Conservation (phyloP, 2,113 vertebrate genomes). For the Tiliqua scincoides region DNA sequence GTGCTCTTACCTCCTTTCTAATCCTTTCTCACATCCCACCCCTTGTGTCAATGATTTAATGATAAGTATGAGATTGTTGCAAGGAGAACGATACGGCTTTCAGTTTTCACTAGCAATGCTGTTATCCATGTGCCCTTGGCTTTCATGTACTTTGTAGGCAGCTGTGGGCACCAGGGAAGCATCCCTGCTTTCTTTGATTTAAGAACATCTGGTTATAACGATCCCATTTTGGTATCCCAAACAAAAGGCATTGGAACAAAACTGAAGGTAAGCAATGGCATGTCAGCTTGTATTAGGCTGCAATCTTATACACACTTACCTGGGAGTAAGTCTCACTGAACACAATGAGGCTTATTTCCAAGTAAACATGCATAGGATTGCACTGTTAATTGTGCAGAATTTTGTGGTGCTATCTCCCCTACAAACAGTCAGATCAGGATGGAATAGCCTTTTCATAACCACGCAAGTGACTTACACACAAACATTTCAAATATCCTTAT, state of each 20-base stretch:
- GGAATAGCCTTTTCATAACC: background rate
- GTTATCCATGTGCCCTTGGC: background rate
- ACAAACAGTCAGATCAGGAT: background rate
- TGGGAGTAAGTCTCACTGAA: too few relatives aligned
- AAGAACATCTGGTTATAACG: constrained; percentile 83
- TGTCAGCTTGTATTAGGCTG: background rate
- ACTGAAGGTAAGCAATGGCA: constrained; percentile 78
- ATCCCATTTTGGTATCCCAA: constrained; percentile 87
- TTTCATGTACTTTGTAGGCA: constrained; percentile 69
- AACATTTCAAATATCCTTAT: background rate
- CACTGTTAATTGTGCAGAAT: background rate
- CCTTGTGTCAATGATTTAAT: too few relatives aligned
- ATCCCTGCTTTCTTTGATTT: constrained; percentile 85
- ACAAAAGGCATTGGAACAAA: constrained; percentile 88
- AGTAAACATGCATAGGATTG: too few relatives aligned
- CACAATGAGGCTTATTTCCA: too few relatives aligned
- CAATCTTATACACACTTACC: too few relatives aligned
- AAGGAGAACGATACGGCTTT: background rate
- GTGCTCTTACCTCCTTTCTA: background rate
- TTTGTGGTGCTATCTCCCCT: too few relatives aligned
- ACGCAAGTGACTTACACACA: background rate
- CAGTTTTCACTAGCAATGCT: background rate
- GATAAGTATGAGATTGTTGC: background rate
- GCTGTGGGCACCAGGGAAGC: constrained; percentile 76
- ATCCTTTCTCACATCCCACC: background rate